Conservation (phyloP, 1,140 invertebrate genomes). For the Halesus radiatus region DNA sequence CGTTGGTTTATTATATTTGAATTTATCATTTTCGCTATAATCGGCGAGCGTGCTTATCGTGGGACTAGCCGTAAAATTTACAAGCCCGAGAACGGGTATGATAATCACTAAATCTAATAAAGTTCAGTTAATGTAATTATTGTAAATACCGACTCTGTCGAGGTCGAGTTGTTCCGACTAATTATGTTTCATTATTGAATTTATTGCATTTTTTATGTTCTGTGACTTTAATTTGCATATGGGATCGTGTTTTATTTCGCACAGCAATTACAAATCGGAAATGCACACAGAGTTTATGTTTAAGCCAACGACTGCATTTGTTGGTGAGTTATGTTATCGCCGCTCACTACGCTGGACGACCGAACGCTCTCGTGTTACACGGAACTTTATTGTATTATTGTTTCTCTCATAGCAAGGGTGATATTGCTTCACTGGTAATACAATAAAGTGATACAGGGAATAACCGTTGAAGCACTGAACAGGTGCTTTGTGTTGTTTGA, state of each 20-base stretch:
- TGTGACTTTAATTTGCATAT: conserved; percentile 20
- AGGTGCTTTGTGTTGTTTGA: no score
- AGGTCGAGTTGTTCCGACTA: neutral
- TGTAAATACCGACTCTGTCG: neutral
- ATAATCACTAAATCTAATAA: no score
- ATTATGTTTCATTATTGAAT: conserved; percentile 23
- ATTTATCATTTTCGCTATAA: no score
- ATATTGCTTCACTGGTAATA: no score
- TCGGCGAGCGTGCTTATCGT: no score
- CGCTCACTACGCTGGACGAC: neutral
- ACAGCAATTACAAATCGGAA: conserved; percentile 23
- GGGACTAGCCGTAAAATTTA: no score
- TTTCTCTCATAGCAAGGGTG: no score
- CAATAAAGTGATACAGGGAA: no score
- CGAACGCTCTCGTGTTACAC: neutral
- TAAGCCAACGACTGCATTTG: neutral
- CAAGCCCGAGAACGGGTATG: no score
- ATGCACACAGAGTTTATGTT: conserved; percentile 23
- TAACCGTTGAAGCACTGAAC: no score
- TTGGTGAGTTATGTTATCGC: conserved; percentile 18
- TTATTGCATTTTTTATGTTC: conserved; percentile 28
- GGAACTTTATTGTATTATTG: neutral
- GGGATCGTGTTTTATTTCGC: conserved; percentile 38
- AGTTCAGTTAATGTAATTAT: no score
- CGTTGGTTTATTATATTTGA: no score